Conservation (phyloP, 2,888 invertebrate genomes). For the Itoplectis maculator region DNA sequence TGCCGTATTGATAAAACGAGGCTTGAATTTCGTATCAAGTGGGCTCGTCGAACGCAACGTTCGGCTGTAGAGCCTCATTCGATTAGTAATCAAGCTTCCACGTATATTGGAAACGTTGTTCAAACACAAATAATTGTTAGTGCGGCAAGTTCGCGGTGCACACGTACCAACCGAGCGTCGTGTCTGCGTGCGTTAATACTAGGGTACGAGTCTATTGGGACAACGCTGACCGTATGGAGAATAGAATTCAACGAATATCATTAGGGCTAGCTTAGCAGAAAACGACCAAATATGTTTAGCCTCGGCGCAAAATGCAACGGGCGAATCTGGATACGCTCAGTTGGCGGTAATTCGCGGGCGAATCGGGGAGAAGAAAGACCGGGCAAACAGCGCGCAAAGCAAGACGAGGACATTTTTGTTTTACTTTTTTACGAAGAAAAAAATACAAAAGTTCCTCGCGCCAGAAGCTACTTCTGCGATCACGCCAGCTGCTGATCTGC, state of each 20-base stretch:
- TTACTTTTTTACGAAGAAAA: background rate
- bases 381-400: background rate
- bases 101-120: conserved; percentile 72
- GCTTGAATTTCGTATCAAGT: conserved; percentile 53
- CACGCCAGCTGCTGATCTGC: conserved; percentile 19
- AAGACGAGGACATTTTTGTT: background rate
- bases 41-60: conserved; percentile 46
- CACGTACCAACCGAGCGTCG: conserved; percentile 30
- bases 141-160: conserved; percentile 48
- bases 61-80: conserved; percentile 71
- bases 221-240: conserved; percentile 15
- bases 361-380: background rate
- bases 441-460: background rate
- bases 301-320: background rate
- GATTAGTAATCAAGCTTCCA: conserved; percentile 79
- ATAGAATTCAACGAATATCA: conserved; percentile 31
- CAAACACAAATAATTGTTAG: conserved; percentile 78
- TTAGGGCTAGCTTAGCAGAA: conserved; percentile 6
- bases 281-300: conserved; percentile 18
- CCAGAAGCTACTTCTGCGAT: background rate
- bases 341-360: background rate
- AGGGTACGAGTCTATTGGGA: conserved; percentile 21
- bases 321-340: background rate
- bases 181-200: conserved; percentile 54
- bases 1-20: conserved; percentile 43